These are phyloP conservation scores for Riparia riparia DNA, from an alignment of 2,113 vertebrate species.

Conservation along the genomic window DNA sequence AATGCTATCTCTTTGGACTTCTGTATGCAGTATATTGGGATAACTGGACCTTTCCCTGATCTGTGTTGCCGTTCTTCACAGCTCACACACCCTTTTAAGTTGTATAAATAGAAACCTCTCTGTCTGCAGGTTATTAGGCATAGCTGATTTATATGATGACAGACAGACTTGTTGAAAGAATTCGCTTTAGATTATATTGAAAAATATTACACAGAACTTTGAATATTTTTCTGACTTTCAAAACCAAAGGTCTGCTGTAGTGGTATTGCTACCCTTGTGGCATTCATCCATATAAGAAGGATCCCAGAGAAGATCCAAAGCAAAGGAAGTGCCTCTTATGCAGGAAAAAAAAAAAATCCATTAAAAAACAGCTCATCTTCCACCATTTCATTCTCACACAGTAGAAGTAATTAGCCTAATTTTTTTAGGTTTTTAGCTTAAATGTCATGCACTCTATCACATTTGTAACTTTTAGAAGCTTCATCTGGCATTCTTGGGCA, in stretches of 20 bases:
- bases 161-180: background rate
- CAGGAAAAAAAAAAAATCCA: background rate
- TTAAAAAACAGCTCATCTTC: background rate
- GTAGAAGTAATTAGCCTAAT: background rate
- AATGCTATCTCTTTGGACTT: background rate
- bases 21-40: no score
- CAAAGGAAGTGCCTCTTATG: background rate
- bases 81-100: background rate
- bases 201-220: background rate
- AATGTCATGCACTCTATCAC: background rate
- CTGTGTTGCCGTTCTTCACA: background rate
- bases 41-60: background rate
- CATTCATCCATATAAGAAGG: background rate
- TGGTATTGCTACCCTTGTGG: background rate
- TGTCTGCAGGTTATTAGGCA: background rate
- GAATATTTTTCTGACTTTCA: background rate
- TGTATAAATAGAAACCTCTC: background rate
- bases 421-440: background rate
- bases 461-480: slow-evolving; percentile 21
- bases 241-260: background rate
- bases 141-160: background rate
- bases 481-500: slow-evolving; percentile 13
- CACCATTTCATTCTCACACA: background rate
- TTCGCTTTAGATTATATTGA: background rate
- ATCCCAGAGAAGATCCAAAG: background rate